These are phyloP conservation scores for Pseudocheirus occidentalis DNA, from an alignment of 2,797 vertebrate species.

Conservation along the genomic window DNA sequence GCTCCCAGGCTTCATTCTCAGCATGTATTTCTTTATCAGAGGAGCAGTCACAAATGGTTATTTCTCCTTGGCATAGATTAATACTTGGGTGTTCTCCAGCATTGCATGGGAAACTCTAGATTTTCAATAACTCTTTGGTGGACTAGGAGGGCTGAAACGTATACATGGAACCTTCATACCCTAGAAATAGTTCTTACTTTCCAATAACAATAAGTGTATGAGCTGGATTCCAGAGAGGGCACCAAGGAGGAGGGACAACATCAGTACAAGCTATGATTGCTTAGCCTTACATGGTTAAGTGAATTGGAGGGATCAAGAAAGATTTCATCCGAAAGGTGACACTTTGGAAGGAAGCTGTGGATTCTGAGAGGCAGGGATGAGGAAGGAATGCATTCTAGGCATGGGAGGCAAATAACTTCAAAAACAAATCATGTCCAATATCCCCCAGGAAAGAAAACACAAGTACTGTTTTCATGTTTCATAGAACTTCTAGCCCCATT, in stretches of 20 bases:
- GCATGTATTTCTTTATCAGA: background rate
- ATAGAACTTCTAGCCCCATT: background rate
- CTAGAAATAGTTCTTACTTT: background rate
- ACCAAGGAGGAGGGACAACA: background rate
- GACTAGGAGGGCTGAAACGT: background rate
- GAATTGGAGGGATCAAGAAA: background rate
- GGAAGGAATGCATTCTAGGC: background rate
- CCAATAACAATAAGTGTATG: background rate
- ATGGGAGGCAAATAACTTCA: background rate
- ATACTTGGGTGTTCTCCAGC: background rate
- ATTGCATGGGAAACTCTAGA: background rate
- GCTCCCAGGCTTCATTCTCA: background rate
- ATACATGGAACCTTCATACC: background rate
- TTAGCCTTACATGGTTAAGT: background rate
- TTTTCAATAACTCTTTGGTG: background rate
- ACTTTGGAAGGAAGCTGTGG: background rate
- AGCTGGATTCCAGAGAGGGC: background rate
- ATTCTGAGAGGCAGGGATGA: background rate
- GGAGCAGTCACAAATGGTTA: background rate
- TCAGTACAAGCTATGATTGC: background rate
- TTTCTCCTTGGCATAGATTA: background rate
- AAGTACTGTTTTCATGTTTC: background rate
- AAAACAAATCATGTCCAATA: background rate
- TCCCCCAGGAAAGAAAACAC: background rate
- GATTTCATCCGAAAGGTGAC: background rate